Evolutionary conservation across 2,113 vertebrate species (phyloP), one percentile per base, ranked within the genome.

Genomic region (Microcebus lehilahytsara): DNA sequence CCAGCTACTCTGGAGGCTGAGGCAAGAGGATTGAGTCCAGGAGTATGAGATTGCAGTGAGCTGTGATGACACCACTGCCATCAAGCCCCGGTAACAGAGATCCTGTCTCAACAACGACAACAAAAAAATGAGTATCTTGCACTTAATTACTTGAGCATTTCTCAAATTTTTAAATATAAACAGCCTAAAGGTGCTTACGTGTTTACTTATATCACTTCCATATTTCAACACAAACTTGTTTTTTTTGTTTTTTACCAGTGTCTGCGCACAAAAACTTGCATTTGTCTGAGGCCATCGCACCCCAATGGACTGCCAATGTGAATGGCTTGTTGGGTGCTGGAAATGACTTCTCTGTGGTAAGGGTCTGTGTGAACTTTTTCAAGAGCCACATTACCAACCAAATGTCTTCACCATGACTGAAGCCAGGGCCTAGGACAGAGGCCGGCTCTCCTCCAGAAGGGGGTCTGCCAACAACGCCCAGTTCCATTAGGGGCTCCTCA

Each of bases 141-240:
- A 58, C 20, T 58, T 22, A 58, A 56, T 56, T 56, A 56, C 53
- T 56, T 6, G 74, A 77, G 11, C 2, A 6, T 25, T 56, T 86
- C 79, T 85, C 80, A 89, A 72, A 12, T 58, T 89, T 79, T 85
- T 56, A 92, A 96, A 94, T 16, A 34, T 25, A 66, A 92, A 87
- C 40, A 51, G 0, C 25, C 37, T 83, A 72, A 66, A 67, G 13
- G 25, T n/a, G 72, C 25, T 67, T 62, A 32, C 25, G 51, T 11
- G 13, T 81, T 88, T 74, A 84, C n/a, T 60, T 89, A 51, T 60
- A 25, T 75, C 19, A 22, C 79, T 40, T 86, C 53, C 34, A 30
- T 81, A 92, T 81, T 86, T 93, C 80, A 95, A 53, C 3, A 5
- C 40, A 46, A 46, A 69, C 32, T 51, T 22, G 79, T 34, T 51